Evolutionary conservation across 2,888 invertebrate species (phyloP).

Genomic region (Hyles lineata): DNA sequence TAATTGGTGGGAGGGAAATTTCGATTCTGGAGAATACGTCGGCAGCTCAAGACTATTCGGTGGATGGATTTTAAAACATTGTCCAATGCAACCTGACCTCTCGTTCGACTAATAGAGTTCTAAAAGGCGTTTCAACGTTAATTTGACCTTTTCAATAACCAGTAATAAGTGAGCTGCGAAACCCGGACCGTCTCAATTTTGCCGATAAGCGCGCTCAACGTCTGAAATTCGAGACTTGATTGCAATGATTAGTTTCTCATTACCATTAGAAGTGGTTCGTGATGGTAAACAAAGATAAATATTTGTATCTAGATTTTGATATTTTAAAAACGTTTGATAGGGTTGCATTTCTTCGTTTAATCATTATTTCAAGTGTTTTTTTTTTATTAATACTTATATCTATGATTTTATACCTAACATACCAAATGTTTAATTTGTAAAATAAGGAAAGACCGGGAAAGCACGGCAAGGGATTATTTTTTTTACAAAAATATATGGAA

Average conservation of each 20-base stretch:
- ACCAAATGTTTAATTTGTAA: background rate
- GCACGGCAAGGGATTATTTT: too few species aligned
- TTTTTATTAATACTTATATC: background rate
- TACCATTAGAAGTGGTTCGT: background rate
- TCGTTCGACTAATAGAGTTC: background rate
- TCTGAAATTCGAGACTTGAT: background rate
- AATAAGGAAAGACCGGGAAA: too few species aligned
- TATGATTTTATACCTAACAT: background rate
- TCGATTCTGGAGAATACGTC: conserved; percentile 5
- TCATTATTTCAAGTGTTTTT: too few species aligned
- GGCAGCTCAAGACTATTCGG: background rate
- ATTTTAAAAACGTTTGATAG: too few species aligned
- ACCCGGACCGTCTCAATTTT: background rate
- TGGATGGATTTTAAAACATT: conserved; percentile 3
- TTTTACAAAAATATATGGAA: too few species aligned
- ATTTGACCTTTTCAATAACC: background rate
- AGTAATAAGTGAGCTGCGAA: background rate
- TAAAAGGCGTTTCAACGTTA: background rate
- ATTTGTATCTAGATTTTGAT: background rate
- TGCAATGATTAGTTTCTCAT: background rate
- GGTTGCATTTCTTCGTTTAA: too few species aligned
- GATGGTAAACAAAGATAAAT: background rate
- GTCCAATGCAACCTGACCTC: background rate
- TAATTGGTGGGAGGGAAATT: conserved; percentile 9
- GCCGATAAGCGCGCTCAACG: background rate